Evolutionary conservation across 1,140 invertebrate species (phyloP).

Genomic region (Zeugodacus cucurbitae): DNA sequence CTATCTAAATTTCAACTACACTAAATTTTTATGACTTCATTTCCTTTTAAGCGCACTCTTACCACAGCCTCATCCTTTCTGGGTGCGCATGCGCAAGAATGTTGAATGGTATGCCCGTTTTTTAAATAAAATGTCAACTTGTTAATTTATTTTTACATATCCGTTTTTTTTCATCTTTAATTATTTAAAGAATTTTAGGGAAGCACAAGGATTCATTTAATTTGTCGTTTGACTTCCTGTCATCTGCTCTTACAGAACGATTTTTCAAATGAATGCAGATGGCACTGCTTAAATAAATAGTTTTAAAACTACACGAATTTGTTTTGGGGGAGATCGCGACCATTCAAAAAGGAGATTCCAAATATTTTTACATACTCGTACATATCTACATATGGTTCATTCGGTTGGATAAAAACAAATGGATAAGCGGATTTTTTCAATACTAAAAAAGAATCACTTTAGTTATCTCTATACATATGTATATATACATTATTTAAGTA

Average conservation of each 20-base stretch:
- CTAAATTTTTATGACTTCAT: conserved; percentile 33
- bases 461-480: no score
- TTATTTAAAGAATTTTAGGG: not conserved
- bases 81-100: not conserved
- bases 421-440: not conserved
- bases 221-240: conserved; percentile 63
- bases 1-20: not conserved
- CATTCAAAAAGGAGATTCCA: not conserved
- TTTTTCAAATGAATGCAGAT: conserved; percentile 47
- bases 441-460: no score
- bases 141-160: not conserved
- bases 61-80: not conserved
- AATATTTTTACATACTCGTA: not conserved
- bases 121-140: conserved; percentile 3
- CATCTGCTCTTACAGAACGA: conserved; percentile 53
- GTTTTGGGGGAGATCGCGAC: not conserved
- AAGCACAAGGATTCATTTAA: conserved; percentile 48
- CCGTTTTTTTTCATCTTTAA: not conserved
- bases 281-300: not conserved
- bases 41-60: not conserved
- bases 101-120: not conserved
- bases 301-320: not conserved
- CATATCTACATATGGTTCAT: not conserved
- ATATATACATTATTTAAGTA: no score
- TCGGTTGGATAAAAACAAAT: not conserved